Base-by-base conservation (phyloP, 2,113 vertebrate species). In the Eublepharis macularius region DNA sequence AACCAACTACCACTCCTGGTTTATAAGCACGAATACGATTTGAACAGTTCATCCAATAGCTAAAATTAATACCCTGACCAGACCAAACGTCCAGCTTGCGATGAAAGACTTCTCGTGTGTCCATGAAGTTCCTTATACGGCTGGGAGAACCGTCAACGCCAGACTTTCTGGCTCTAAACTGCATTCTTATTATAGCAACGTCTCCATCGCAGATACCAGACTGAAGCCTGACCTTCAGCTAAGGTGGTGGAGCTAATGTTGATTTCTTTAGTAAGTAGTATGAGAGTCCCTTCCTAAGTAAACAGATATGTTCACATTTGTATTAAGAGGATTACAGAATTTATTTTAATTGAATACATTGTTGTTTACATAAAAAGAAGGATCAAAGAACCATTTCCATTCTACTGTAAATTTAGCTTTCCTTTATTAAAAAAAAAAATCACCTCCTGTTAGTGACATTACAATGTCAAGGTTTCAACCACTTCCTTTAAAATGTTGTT, bases 131-230 rank as follows among this genome's bases (percentile, higher is more conserved):
- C 94, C 94, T 93, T 95, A 90, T 90, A 95, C 13, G 92, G 91
- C 77, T 89, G 78, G 85, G 76, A 70, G 73, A 88, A 90, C 74
- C 84, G 79, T 41, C 39, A 72, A 63, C 78, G 82, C 51, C 79
- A 92, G 43, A 86, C 92, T 84, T 90, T 81, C 85, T 81, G 51
- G 87, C 91, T 91, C 74, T 26, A 66, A 89, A 69, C 2, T 4
- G 84, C 68, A 84, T 78, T 92, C 94, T 95, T 92, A 91, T 92
- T 95, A 95, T 91, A 96, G 94, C 78, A 94, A 92, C 51, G 6
- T 87, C 86, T 93, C 88, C 88, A 82, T 26, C 41, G 76, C 6
- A 92, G 76, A 83, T n/a, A 45, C 78, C 70, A 77, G 9, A 10
- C 86, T 79, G 63, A 90, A 87, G 45, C 75, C 10, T 90, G 92